Percentiles rank a stretch among this genome's conserved stretches.
These are phyloP conservation scores for Glyphotaelius pellucidus DNA, from an alignment of 2,888 invertebrate genomes.

Conservation along the genomic window DNA sequence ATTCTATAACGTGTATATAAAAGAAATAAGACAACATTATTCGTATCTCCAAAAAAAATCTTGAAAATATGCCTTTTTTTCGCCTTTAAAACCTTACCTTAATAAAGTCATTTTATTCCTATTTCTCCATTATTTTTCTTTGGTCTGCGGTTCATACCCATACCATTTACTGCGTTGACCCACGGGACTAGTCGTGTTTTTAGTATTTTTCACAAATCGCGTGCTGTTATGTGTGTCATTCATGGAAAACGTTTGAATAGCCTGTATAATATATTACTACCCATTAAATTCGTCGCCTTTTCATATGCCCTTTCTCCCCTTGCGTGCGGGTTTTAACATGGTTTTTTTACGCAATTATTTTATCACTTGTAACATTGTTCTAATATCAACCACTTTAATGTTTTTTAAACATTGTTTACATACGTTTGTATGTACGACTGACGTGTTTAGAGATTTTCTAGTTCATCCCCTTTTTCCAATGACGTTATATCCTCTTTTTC, in stretches of 20 bases:
- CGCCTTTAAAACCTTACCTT: too few relatives aligned
- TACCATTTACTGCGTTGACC: neutral
- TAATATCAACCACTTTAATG: neutral
- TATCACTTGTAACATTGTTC: neutral
- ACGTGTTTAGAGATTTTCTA: neutral
- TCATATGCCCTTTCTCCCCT: neutral
- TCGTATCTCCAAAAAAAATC: too few relatives aligned
- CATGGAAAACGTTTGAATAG: neutral
- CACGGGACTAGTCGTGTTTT: neutral
- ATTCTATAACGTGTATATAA: too few relatives aligned
- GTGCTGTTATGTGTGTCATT: neutral
- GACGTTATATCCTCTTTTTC: too few relatives aligned
- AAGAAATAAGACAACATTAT: too few relatives aligned
- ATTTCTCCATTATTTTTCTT: neutral
- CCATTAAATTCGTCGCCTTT: neutral
- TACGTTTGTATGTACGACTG: neutral
- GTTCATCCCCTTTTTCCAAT: neutral
- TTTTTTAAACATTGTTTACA: neutral
- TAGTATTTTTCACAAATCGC: neutral
- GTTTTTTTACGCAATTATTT: neutral
- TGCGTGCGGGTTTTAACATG: neutral
- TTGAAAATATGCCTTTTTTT: too few relatives aligned
- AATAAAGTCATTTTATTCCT: too few relatives aligned
- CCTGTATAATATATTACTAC: neutral
- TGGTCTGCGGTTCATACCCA: neutral